Evolutionary conservation across 1,140 invertebrate genomes (phyloP).

Genomic region (Aporrectodea caliginosa): DNA sequence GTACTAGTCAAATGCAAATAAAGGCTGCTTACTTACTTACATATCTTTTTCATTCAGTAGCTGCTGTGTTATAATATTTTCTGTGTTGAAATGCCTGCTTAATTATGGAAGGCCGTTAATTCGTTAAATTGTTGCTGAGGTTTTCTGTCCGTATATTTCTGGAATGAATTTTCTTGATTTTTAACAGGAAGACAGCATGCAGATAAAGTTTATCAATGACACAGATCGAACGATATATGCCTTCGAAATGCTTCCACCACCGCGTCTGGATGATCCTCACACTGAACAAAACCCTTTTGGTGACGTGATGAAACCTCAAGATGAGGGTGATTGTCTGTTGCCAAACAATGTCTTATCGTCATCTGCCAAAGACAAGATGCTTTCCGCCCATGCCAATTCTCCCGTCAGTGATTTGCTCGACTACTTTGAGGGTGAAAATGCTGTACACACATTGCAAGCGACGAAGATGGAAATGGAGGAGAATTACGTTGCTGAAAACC

Average conservation of each 20-base stretch:
- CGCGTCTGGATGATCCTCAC: conserved; percentile 9
- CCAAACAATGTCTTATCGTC: neutral
- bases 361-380: neutral
- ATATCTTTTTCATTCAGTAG: too few relatives aligned
- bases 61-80: too few relatives aligned
- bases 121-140: too few relatives aligned
- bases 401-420: neutral
- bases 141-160: too few relatives aligned
- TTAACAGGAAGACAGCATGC: conserved; percentile 62
- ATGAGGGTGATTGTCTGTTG: neutral
- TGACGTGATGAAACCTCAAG: neutral
- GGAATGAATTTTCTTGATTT: too few relatives aligned
- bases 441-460: too few relatives aligned
- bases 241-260: conserved; percentile 44
- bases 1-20: too few relatives aligned
- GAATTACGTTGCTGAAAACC: neutral
- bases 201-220: conserved; percentile 60
- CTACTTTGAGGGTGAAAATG: neutral
- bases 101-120: too few relatives aligned
- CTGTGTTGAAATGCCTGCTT: too few relatives aligned
- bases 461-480: neutral
- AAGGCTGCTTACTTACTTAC: too few relatives aligned
- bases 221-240: conserved; percentile 56
- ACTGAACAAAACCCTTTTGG: neutral
- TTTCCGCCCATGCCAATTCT: neutral